phyloP scores from a whole-genome alignment of 2,888 invertebrate genomes.

The Oligia fasciuncula region DNA sequence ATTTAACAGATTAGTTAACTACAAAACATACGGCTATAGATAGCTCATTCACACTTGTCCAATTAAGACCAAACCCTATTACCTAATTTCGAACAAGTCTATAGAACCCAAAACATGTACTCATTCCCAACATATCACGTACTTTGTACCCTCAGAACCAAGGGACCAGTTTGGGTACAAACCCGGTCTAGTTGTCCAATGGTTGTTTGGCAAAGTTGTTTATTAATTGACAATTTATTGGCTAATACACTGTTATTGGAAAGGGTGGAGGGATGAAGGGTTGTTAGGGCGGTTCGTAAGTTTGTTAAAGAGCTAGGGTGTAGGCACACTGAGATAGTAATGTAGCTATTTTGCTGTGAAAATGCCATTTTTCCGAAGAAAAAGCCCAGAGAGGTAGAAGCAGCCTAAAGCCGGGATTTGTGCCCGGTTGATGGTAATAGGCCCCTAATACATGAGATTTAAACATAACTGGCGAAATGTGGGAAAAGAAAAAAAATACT shows the following conservation, averaged over 20 bases:
- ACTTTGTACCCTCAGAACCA: conserved; percentile 31
- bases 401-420: not conserved
- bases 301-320: conserved; percentile 9
- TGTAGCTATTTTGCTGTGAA: not conserved
- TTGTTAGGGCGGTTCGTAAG: conserved; percentile 10
- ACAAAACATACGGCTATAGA: not conserved
- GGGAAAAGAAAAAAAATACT: no score
- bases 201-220: conserved; percentile 58
- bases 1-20: not conserved
- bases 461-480: not conserved
- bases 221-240: conserved; percentile 69
- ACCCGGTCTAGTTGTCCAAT: conserved; percentile 39
- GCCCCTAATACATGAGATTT: not conserved
- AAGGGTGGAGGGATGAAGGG: conserved; percentile 36
- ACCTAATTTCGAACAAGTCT: conserved; percentile 19
- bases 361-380: not conserved
- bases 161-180: conserved; percentile 39
- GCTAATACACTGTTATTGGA: conserved; percentile 62
- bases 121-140: conserved; percentile 21
- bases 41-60: conserved; percentile 21
- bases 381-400: not conserved
- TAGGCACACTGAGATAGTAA: not conserved
- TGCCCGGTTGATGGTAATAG: not conserved
- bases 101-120: conserved; percentile 21
- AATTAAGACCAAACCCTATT: conserved; percentile 34